Evolutionary conservation across 92 coral and sea anemone species (phyloP), one percentile per base, ranked within the genome.

Genomic region (Virgularia gustaviana): DNA sequence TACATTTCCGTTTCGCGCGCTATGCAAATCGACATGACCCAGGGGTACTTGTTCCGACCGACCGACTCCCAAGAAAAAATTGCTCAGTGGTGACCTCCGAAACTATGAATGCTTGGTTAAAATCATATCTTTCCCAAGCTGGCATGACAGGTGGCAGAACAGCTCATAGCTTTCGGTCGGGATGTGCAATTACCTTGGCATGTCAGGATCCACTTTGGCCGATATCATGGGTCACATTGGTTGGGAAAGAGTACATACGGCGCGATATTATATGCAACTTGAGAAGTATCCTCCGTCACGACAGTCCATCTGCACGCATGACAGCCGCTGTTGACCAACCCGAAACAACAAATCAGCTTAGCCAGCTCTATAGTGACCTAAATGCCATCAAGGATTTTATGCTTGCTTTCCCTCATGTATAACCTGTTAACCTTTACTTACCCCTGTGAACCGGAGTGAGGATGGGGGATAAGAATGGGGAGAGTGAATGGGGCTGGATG

Each of bases 211-310:
- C 27, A 73, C 73, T 1, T 55, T 82, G n/a, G 78, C 82, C 10
- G 79, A 82, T 34, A 65, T 81, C 37, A 81, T 82, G 86, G 24
- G 73, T 62, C 83, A 82, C 52, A 73, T 77, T 30, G 83, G 83
- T n/a, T 82, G 77, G 85, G 85, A 81, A 45, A 75, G 81, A 31
- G 36, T 76, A 11, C 86, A 81, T 35, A 81, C 86, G 9, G 82
- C 72, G 13, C 49, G 36, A 13, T 75, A 76, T 71, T 67, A 81
- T 39, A 81, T 65, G 86, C 81, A 81, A 51, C 76, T 81, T n/a
- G 85, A 41, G 36, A 45, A 81, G 81, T 33, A 70, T 81, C 70
- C 75, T 81, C 10, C 76, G 80, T 39, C 63, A 63, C 42, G 81
- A 76, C 49, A 63, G 59, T 35, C 32, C 78, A 8, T 31, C 44